phyloP scores from a whole-genome alignment of 2,113 vertebrate genomes.

The Lanius collurio region DNA sequence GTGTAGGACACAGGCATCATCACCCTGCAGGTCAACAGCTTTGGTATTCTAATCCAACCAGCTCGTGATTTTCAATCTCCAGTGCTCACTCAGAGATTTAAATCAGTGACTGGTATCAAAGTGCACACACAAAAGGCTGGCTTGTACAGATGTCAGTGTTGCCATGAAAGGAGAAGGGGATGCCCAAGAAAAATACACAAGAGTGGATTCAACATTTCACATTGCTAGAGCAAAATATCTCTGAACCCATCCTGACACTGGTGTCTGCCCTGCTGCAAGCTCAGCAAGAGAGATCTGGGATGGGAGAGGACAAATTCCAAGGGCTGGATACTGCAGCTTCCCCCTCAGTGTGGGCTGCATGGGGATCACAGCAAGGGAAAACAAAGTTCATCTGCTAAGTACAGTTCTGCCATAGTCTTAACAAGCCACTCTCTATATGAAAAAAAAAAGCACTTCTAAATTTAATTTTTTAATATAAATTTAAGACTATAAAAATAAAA shows the following conservation, averaged over 20 bases:
- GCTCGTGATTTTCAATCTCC: background rate
- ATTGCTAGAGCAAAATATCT: background rate
- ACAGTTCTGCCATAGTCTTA: background rate
- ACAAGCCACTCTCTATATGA: background rate
- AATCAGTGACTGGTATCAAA: background rate
- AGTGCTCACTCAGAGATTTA: background rate
- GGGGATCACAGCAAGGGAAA: background rate
- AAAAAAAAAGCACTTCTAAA: background rate
- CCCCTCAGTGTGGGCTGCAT: accelerated
- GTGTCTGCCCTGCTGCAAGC: background rate
- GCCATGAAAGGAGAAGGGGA: background rate
- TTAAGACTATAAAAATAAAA: background rate
- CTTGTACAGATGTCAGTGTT: accelerated
- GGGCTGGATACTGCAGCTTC: background rate
- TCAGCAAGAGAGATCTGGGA: background rate
- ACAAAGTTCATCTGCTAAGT: background rate
- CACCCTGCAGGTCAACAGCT: background rate
- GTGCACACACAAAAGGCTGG: background rate
- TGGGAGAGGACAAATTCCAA: background rate
- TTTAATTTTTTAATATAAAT: background rate
- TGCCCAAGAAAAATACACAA: background rate
- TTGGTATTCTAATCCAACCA: background rate
- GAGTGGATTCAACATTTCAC: background rate
- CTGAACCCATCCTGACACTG: background rate
- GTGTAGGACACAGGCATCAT: background rate